Evolutionary conservation across 2,888 invertebrate genomes (phyloP), one percentile per base, ranked within the genome.

Genomic region (Lacanobia wlatinum): DNA sequence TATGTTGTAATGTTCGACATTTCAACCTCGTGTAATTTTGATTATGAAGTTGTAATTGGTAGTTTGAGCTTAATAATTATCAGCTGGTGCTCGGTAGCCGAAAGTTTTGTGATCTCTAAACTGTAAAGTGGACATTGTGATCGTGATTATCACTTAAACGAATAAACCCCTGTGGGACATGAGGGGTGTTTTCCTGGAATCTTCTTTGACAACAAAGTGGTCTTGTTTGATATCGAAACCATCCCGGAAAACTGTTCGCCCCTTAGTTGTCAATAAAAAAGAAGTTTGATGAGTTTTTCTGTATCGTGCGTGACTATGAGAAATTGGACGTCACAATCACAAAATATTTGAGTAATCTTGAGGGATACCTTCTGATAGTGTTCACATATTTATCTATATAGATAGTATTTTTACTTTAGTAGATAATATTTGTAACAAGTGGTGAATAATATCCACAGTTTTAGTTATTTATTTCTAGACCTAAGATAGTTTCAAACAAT

Each of bases 31-130:
- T 55, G 48, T 34, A 38, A 59, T 67, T 48, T 28, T 10, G 53
- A 56, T 64, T 50, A 46, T 69, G 18, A 18, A 63, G 56, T 58
- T 53, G 38, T n/a, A 50, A 28, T 23, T 9, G 8, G 43, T 55
- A 6, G 43, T 53, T 61, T 18, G 60, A n/a, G 38, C 43, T 70
- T 28, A 5, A 61, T 28, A 5, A 61, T 12, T 64, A 34, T 21
- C 63, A 76, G 43, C 28, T 60, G 52, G 6, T 38, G 46, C n/a
- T 52, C 16, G 14, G 23, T 18, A 10, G 9, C 9, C 14, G 21
- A 64, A 64, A 48, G n/a, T 80, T 68, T 76, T 23, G 48, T 78
- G 58, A 78, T 58, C 34, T 28, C 38, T 40, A 3, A 14, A 75
- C 52, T 59, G 28, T 69, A 9, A 38, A 62, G 50, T 46, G 43